Percentiles rank a stretch among this genome's conserved stretches.
These are phyloP conservation scores for Lasioglossum figueresi DNA, from an alignment of 2,888 invertebrate genomes.

Conservation along the genomic window DNA sequence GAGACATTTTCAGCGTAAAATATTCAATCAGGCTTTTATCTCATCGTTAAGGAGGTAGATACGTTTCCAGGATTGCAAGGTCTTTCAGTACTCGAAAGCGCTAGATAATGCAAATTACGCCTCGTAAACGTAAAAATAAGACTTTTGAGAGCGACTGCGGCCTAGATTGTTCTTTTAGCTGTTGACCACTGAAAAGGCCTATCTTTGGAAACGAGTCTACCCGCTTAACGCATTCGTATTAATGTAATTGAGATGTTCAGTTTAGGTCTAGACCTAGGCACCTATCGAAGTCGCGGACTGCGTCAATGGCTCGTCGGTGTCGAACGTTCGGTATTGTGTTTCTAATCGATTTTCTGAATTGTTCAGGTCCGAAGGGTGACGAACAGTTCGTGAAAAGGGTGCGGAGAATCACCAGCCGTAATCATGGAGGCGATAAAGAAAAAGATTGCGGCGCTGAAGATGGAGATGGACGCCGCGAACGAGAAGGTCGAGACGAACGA, in stretches of 20 bases:
- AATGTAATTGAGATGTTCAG: not conserved
- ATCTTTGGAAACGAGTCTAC: too few species aligned
- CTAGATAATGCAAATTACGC: too few species aligned
- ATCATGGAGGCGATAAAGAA: conserved; percentile 91
- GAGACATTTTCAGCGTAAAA: not conserved
- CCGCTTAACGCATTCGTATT: not conserved
- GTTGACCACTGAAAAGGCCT: too few species aligned
- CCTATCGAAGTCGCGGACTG: not conserved
- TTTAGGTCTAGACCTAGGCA: not conserved
- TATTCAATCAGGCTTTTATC: too few species aligned
- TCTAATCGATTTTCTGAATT: not conserved
- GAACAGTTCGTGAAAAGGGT: conserved; percentile 38
- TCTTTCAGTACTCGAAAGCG: too few species aligned
- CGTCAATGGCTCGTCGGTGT: not conserved
- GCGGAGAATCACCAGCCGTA: conserved; percentile 55
- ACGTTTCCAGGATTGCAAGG: too few species aligned
- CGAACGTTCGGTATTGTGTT: not conserved
- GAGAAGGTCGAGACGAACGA: conserved; percentile 88
- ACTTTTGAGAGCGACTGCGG: too few species aligned
- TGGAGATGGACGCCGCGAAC: conserved; percentile 89
- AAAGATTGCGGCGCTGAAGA: conserved; percentile 90
- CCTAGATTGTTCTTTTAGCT: too few species aligned
- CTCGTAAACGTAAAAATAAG: too few species aligned
- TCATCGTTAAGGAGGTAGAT: too few species aligned
- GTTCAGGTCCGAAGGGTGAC: conserved; percentile 20